Evolutionary conservation across 2,113 vertebrate species (phyloP), one percentile per base, ranked within the genome.

Genomic region (Rhegmatorhina hoffmannsi): DNA sequence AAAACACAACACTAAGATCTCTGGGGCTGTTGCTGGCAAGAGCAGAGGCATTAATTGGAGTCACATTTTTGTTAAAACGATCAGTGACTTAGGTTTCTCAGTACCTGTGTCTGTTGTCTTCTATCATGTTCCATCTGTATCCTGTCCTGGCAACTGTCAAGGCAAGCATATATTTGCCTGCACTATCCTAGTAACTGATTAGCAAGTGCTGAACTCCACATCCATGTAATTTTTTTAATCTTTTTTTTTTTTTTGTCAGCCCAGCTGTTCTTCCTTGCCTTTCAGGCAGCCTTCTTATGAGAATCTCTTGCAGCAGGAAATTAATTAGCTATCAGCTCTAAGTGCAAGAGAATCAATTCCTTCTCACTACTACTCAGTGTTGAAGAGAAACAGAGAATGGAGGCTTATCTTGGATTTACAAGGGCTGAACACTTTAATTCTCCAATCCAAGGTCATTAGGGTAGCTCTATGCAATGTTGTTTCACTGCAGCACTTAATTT

Each of bases 331-430:
- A 66, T 77, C 68, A 70, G n/a, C 59, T 58, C 10, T 69, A 82
- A 74, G 31, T 84, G 73, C 28, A 62, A 53, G 43, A 87, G 50
- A 87, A 81, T 80, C 63, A 89, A 25, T 94, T 86, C 24, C 60
- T 89, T 77, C 86, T 90, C 46, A 34, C 43, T 67, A 23, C 55
- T 91, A 13, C 52, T 77, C 63, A 69, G 6, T 77, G 68, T 77
- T 5, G 6, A 84, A 66, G 55, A 77, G 33, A 77, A 90, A 38
- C 76, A 70, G 67, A 86, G 84, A 88, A 47, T 1, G 2, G 58
- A 60, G 84, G 36, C 46, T 95, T 92, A 87, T 89, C 76, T 77
- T 84, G 76, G 76, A 70, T 91, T 91, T 84, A 77, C 50, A 88
- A 87, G 33, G 11, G 38, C 78, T 70, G 40, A 94, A 79, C 3